Percentiles rank a stretch among this genome's conserved stretches.
These are phyloP conservation scores for Epinephelus cyanopodus DNA, from an alignment of 2,113 vertebrate species.

Conservation along the genomic window DNA sequence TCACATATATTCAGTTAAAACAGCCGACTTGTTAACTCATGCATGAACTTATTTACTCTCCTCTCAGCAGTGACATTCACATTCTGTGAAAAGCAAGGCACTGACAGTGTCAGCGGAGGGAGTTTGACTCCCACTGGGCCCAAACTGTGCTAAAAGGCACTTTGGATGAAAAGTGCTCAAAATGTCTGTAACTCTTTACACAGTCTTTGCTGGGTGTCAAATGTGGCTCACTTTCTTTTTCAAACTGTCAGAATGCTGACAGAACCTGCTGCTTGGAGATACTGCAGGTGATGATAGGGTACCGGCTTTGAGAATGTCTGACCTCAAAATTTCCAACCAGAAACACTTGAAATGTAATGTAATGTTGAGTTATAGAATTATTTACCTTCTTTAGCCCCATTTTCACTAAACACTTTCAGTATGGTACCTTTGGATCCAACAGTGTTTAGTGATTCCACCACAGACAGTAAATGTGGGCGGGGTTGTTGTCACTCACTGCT, in stretches of 20 bases:
- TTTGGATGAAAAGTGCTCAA: conserved; percentile 9
- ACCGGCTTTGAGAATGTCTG: neutral
- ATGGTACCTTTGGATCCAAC: no score
- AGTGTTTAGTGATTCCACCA: no score
- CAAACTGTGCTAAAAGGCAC: conserved; percentile 28
- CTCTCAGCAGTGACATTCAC: neutral
- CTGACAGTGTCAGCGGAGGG: neutral
- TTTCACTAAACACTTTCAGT: no score
- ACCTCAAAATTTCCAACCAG: neutral
- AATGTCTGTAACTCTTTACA: conserved; percentile 14
- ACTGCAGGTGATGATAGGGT: neutral
- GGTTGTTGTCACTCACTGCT: no score
- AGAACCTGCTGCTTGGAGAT: neutral
- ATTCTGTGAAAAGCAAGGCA: conserved; percentile 1
- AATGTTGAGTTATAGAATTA: no score
- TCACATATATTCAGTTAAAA: neutral
- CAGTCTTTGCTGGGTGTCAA: neutral
- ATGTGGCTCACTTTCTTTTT: neutral
- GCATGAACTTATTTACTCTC: neutral
- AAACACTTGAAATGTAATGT: neutral
- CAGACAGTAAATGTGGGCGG: no score
- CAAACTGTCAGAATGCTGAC: neutral
- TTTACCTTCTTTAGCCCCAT: no score
- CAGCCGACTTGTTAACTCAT: neutral
- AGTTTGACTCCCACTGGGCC: conserved; percentile 27